phyloP scores from a whole-genome alignment of 2,888 invertebrate genomes.

The Trachelus tabidus region DNA sequence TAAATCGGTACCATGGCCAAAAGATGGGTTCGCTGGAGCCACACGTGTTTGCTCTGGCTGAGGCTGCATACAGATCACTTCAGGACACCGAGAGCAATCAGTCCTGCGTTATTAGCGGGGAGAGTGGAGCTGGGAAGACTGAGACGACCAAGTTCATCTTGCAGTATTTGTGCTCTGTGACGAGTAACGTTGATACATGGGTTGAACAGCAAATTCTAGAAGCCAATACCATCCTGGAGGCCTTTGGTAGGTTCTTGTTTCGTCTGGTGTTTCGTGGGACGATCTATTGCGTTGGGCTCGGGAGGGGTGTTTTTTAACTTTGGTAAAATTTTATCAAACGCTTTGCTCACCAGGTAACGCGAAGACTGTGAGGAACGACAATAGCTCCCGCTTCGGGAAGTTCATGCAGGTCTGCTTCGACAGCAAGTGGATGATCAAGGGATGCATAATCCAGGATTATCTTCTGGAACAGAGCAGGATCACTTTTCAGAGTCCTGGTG shows the following conservation, averaged over 20 bases:
- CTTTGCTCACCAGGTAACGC: constrained; percentile 78
- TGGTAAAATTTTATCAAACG: neutral
- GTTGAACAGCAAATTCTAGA: constrained; percentile 96
- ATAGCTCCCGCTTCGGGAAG: constrained; percentile 94
- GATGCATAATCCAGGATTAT: constrained; percentile 92
- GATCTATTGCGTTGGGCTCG: neutral
- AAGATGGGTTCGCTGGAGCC: constrained; percentile 86
- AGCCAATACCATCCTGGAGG: constrained; percentile 92
- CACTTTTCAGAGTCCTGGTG: constrained; percentile 88
- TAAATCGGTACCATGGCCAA: constrained; percentile 83
- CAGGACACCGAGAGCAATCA: constrained; percentile 74
- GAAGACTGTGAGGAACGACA: constrained; percentile 92
- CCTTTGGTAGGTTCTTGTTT: constrained; percentile 77
- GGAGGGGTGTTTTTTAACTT: neutral
- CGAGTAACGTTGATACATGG: constrained; percentile 87
- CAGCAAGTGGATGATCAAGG: constrained; percentile 87
- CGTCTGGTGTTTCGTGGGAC: neutral
- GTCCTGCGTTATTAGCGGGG: constrained; percentile 92
- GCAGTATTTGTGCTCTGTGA: constrained; percentile 91
- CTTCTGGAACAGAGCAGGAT: constrained; percentile 90
- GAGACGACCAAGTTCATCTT: constrained; percentile 93
- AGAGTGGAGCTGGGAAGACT: constrained; percentile 94
- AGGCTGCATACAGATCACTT: constrained; percentile 85
- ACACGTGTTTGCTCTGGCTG: constrained; percentile 91
- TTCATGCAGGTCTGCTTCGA: constrained; percentile 95